A percentile compares a stretch with the other conserved stretches of the same genome.
These are phyloP conservation scores for Rhinoraja longicauda DNA, from an alignment of 2,797 vertebrate species.

Conservation along the genomic window DNA sequence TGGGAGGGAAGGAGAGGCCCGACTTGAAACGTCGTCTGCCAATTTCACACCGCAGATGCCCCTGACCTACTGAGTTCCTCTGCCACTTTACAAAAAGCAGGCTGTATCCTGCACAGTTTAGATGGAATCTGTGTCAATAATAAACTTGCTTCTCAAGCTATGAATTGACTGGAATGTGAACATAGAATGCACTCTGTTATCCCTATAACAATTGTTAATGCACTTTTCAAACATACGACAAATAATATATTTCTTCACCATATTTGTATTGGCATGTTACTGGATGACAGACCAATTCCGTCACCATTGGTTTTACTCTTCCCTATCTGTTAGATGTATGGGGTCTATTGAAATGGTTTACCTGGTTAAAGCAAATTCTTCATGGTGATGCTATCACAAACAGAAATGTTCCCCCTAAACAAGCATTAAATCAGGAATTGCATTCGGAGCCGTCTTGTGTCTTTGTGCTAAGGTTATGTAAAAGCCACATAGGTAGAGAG, in stretches of 20 bases:
- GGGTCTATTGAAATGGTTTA: neutral
- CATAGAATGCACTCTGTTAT: neutral
- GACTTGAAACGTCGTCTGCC: no score
- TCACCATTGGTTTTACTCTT: neutral
- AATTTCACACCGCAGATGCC: no score
- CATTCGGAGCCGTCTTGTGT: neutral
- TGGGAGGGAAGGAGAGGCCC: no score
- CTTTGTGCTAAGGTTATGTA: neutral
- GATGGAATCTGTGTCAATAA: neutral
- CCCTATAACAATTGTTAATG: neutral
- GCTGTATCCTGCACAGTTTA: neutral
- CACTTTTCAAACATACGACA: neutral
- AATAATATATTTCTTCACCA: neutral
- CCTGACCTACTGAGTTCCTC: no score
- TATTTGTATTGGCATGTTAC: neutral
- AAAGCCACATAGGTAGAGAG: neutral
- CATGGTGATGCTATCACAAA: neutral
- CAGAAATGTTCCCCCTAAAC: neutral
- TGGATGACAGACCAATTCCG: neutral
- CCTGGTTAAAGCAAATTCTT: neutral
- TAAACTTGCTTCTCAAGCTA: slow-evolving; percentile 1
- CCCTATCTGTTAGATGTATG: neutral
- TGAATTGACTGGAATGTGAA: neutral
- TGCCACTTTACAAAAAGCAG: neutral
- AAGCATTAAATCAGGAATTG: neutral